phyloP scores from a whole-genome alignment of 2,888 invertebrate species.

The Dysmachus trigonus region DNA sequence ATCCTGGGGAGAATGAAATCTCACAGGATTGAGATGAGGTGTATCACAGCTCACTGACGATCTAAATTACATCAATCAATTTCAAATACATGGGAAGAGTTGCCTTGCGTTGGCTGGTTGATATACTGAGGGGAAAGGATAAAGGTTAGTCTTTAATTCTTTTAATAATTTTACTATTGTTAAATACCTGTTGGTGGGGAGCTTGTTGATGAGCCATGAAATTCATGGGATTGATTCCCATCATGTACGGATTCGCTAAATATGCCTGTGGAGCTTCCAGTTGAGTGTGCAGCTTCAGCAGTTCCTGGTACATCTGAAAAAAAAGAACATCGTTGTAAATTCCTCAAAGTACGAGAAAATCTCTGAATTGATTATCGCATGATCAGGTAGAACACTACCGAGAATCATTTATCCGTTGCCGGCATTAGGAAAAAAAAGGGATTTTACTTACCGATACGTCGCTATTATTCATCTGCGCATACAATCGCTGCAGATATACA shows the following conservation, averaged over 20 bases:
- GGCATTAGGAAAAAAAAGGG: too few species aligned
- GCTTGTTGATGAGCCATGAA: background rate
- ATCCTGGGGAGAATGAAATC: background rate
- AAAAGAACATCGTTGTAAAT: background rate
- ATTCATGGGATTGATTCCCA: conserved; percentile 5
- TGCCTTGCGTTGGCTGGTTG: background rate
- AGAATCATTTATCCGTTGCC: too few species aligned
- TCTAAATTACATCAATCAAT: conserved; percentile 9
- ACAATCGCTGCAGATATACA: conserved; percentile 67
- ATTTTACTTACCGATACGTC: conserved; percentile 57
- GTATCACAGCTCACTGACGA: conserved; percentile 32
- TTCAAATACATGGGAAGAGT: conserved; percentile 27
- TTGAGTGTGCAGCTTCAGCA: conserved; percentile 58
- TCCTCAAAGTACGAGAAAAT: background rate
- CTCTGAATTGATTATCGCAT: too few species aligned
- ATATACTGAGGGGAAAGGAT: background rate
- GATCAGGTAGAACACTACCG: too few species aligned
- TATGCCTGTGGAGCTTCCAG: conserved; percentile 61
- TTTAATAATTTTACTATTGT: background rate
- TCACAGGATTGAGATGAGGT: conserved; percentile 5
- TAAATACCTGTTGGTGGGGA: background rate
- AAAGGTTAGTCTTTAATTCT: background rate
- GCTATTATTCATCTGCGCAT: conserved; percentile 68
- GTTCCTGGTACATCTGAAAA: conserved; percentile 59
- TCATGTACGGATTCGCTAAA: conserved; percentile 59